A percentile compares a stretch with the other conserved stretches of the same genome.
Evolutionary conservation across 1,140 invertebrate genomes (phyloP).

Genomic region (Phortica variegata): DNA sequence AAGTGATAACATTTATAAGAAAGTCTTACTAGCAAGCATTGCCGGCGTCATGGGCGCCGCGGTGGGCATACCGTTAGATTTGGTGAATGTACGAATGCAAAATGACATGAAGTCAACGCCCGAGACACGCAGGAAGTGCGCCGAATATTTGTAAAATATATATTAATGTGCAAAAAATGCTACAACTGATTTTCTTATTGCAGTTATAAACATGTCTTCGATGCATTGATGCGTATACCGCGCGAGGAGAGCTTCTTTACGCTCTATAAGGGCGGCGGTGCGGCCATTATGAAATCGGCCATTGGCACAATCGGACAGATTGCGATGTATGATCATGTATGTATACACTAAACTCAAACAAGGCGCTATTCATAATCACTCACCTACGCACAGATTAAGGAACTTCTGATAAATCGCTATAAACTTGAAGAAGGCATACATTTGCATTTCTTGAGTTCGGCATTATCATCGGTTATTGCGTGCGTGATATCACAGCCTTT

Average conservation of each 20-base stretch:
- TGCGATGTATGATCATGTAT: slow-evolving; percentile 85
- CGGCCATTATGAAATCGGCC: slow-evolving; percentile 84
- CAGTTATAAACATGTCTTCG: slow-evolving; percentile 93
- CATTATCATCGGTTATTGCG: slow-evolving; percentile 13
- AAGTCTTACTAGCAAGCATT: slow-evolving; percentile 75
- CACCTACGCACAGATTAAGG: slow-evolving; percentile 6
- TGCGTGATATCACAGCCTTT: slow-evolving; percentile 21
- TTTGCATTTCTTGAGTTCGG: slow-evolving; percentile 20
- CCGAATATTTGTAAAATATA: no score
- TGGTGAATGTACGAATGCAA: slow-evolving; percentile 98
- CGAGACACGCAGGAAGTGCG: slow-evolving; percentile 2
- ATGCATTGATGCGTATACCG: slow-evolving; percentile 82
- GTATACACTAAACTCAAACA: not conserved
- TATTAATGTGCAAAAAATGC: not conserved
- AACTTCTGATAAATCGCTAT: not conserved
- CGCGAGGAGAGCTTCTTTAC: slow-evolving; percentile 77
- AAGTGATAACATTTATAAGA: slow-evolving; percentile 62
- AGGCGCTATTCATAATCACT: not conserved
- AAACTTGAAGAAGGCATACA: slow-evolving; percentile 6
- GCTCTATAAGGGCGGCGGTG: slow-evolving; percentile 84
- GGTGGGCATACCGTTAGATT: slow-evolving; percentile 82
- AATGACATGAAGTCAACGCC: slow-evolving; percentile 92
- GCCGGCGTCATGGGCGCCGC: slow-evolving; percentile 72
- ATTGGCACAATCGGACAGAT: slow-evolving; percentile 96
- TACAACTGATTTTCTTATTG: not conserved